A percentile compares a stretch with the other conserved stretches of the same genome.
These are phyloP conservation scores for Zelostemma sp. DNA, from an alignment of 1,140 invertebrate genomes.

Conservation along the genomic window DNA sequence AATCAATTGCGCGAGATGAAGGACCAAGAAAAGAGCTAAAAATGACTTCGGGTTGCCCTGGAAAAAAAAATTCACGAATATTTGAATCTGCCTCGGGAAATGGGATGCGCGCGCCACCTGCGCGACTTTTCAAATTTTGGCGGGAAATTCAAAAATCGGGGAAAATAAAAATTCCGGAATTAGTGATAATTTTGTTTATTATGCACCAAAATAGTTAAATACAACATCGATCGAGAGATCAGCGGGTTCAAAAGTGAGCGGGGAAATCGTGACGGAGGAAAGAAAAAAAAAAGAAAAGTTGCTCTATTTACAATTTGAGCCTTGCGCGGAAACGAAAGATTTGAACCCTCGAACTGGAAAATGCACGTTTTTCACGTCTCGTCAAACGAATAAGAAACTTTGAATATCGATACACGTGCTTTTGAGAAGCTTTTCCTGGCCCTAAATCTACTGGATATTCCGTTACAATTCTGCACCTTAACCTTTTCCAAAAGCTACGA, in stretches of 20 bases:
- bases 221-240: slow-evolving; percentile 58
- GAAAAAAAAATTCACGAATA: too few relatives aligned
- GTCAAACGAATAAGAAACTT: slow-evolving; percentile 17
- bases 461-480: slow-evolving; percentile 43
- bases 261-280: slow-evolving; percentile 42
- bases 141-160: slow-evolving; percentile 16
- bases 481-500: slow-evolving; percentile 43
- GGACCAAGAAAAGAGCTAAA: too few relatives aligned
- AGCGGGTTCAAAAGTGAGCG: too few relatives aligned
- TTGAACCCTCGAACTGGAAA: slow-evolving; percentile 37
- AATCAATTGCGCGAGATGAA: too few relatives aligned
- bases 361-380: slow-evolving; percentile 19
- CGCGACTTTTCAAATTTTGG: too few relatives aligned
- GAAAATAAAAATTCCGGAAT: slow-evolving; percentile 37
- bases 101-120: too few relatives aligned
- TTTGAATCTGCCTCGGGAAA: too few relatives aligned
- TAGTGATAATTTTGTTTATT: slow-evolving; percentile 59
- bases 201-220: slow-evolving; percentile 65
- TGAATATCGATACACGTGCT: slow-evolving; percentile 35
- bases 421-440: slow-evolving; percentile 14
- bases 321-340: slow-evolving; percentile 25
- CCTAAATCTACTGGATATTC: slow-evolving; percentile 45
- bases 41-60: too few relatives aligned
- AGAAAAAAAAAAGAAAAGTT: too few relatives aligned
- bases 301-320: slow-evolving; percentile 12